Conservation (phyloP, 2,888 invertebrate species). For the Trichogramma dendrolimi region DNA sequence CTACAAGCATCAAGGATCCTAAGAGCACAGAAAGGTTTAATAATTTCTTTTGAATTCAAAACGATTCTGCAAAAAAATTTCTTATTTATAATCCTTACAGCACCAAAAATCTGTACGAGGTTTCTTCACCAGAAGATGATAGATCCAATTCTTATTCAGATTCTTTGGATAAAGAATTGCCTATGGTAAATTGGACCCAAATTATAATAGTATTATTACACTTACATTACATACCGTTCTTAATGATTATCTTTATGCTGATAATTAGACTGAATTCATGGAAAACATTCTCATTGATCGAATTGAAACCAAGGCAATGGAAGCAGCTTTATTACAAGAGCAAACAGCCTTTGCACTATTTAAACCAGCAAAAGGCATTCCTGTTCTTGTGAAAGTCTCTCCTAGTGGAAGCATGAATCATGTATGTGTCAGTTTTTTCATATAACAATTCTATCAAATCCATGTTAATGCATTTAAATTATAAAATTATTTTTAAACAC, state of each 20-base stretch:
- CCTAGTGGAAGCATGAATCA: conserved; percentile 47
- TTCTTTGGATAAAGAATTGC: conserved; percentile 38
- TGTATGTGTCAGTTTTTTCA: conserved; percentile 34
- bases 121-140: conserved; percentile 42
- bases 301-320: conserved; percentile 70
- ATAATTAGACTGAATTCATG: conserved; percentile 42
- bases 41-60: not conserved
- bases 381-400: conserved; percentile 65
- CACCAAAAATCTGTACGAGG: conserved; percentile 2
- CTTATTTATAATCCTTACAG: not conserved
- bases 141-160: conserved; percentile 42
- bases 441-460: not conserved
- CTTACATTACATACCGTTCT: not conserved
- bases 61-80: not conserved
- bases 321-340: conserved; percentile 60
- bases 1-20: conserved; percentile 29
- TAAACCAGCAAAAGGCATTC: conserved; percentile 64
- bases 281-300: conserved; percentile 66
- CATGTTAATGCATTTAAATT: conserved; percentile 11
- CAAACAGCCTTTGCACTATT: conserved; percentile 70
- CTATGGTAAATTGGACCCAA: conserved; percentile 15
- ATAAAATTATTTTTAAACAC: conserved; percentile 7
- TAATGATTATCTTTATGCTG: conserved; percentile 23
- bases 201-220: not conserved
- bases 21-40: conserved; percentile 24